Evolutionary conservation across 2,888 invertebrate genomes (phyloP), one percentile per base, ranked within the genome.

Genomic region (Eupithecia inturbata): DNA sequence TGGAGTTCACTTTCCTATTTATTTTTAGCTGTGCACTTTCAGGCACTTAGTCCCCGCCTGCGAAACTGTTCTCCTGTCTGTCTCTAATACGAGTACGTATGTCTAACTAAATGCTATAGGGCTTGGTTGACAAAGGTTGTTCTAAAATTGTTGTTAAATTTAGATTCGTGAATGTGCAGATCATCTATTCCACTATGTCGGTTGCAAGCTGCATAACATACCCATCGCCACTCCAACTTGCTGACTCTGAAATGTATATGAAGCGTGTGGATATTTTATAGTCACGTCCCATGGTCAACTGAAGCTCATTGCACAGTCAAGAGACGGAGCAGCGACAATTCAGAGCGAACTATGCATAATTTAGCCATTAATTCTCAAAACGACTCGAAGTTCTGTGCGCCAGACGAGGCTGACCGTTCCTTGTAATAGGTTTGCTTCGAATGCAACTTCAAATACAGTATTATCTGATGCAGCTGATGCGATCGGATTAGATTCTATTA

Each of bases 331-430:
- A 83, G 85, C 91, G 89, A 91, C 93, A 89, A 91, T 92, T 92
- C 88, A 90, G 90, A 92, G 87, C 89, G 88, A 87, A 87, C 90
- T 91, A 90, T 93, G 92, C 91, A 93, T 93, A 93, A 94, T 92
- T 92, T 89, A 89, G 78, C 90, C 91, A 93, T 93, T 93, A 93
- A 93, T 93, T 91, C 88, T 89, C 88, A 83, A 91, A 93, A 93
- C 92, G 86, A 90, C 91, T 91, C 90, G 88, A 91, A 91, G 88
- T 92, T 89, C 90, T 91, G 85, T 84, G 84, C 82, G 87, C 89
- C 88, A 90, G 89, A 89, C 91, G 85, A 82, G 83, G 86, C 85
- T 89, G 91, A 90, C 91, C 91, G 88, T 77, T 84, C 82, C 83
- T 82, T 85, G 85, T 88, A 88, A 88, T 88, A 82, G 74, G 74